Conservation (phyloP, 1,140 invertebrate genomes). For the Ceratosolen solmsi region DNA sequence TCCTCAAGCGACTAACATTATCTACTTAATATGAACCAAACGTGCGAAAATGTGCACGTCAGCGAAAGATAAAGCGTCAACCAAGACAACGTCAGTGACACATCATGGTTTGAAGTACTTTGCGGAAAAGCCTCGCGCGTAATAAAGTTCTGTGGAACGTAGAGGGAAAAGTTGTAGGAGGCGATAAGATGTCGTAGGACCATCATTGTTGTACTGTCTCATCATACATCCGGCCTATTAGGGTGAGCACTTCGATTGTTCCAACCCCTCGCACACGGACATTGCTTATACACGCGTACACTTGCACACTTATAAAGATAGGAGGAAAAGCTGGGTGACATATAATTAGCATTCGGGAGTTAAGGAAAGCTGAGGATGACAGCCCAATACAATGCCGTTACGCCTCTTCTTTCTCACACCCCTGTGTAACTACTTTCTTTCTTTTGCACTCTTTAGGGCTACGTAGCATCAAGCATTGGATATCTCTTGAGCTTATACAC, state of each 20-base stretch:
- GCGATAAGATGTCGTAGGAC: not conserved
- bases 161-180: not conserved
- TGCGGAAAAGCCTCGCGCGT: constrained; percentile 10
- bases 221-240: constrained; percentile 56
- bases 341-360: constrained; percentile 70
- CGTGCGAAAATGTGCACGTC: not conserved
- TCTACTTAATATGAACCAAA: too few species aligned
- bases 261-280: constrained; percentile 45
- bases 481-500: not conserved
- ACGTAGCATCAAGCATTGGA: not conserved
- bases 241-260: constrained; percentile 57
- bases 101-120: not conserved
- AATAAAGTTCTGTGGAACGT: not conserved
- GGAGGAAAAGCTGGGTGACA: constrained; percentile 61
- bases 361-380: constrained; percentile 69
- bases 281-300: not conserved
- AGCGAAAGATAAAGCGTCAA: not conserved
- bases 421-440: not conserved
- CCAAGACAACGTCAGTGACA: constrained; percentile 2
- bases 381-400: constrained; percentile 63
- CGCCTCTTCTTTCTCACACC: constrained; percentile 10
- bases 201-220: constrained; percentile 10
- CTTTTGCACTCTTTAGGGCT: not conserved
- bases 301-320: constrained; percentile 40
- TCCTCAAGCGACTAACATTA: too few species aligned